A percentile compares a stretch with the other conserved stretches of the same genome.
These are phyloP conservation scores for Dendrolimus kikuchii DNA, from an alignment of 1,140 invertebrate genomes.

Conservation along the genomic window DNA sequence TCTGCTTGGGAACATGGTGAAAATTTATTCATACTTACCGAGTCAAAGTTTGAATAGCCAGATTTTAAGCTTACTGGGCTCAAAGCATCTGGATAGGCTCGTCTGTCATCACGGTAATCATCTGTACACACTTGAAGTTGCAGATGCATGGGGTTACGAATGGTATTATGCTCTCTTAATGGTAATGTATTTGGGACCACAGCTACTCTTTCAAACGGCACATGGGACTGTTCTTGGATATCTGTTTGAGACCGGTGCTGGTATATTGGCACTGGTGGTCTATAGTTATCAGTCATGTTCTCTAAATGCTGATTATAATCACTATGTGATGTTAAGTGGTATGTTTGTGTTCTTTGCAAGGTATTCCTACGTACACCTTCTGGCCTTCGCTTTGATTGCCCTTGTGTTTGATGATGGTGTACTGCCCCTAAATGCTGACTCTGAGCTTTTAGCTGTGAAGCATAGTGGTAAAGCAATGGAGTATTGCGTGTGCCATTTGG, in stretches of 20 bases:
- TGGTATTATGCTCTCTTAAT: slow-evolving; percentile 48
- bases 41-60: slow-evolving; percentile 58
- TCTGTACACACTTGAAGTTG: slow-evolving; percentile 60
- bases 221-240: slow-evolving; percentile 50
- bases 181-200: slow-evolving; percentile 53
- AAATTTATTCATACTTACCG: slow-evolving; percentile 57
- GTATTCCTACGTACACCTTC: slow-evolving; percentile 54
- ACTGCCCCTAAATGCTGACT: slow-evolving; percentile 60
- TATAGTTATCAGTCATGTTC: slow-evolving; percentile 45
- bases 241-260: slow-evolving; percentile 58
- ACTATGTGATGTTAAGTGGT: slow-evolving; percentile 66
- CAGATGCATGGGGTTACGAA: slow-evolving; percentile 49
- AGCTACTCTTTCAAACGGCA: slow-evolving; percentile 39
- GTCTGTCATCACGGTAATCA: slow-evolving; percentile 49
- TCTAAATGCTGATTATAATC: slow-evolving; percentile 65
- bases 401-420: slow-evolving; percentile 43
- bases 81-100: slow-evolving; percentile 43
- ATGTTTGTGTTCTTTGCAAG: slow-evolving; percentile 64
- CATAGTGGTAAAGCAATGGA: slow-evolving; percentile 65
- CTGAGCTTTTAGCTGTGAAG: slow-evolving; percentile 63
- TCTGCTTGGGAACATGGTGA: slow-evolving; percentile 54
- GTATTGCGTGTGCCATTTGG: slow-evolving; percentile 47
- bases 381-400: slow-evolving; percentile 37
- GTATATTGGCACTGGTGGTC: slow-evolving; percentile 33
- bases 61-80: slow-evolving; percentile 61